Evolutionary conservation across 2,888 invertebrate species (phyloP), one percentile per base, ranked within the genome.

Genomic region (Bimastos eiseni): DNA sequence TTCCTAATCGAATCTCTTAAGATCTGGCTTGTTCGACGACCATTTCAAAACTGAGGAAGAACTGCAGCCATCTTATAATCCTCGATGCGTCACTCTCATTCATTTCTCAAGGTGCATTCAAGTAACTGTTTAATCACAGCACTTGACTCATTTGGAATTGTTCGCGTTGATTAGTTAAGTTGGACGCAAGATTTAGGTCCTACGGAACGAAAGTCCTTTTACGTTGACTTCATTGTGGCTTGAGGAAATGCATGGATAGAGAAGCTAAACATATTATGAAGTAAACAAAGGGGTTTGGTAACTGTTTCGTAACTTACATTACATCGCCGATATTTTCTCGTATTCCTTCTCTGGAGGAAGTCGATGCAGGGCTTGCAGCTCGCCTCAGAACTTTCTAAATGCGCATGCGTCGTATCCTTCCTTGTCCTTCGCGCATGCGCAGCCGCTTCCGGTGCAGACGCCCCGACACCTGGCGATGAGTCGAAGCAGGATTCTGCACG

Each of bases 401-500:
- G n/a, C 86, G 86, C 34, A 37, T 86, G 34, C 34, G 36, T 24
- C 86, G 86, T 36, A 36, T 19, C 36, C 34, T 24, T n/a, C 86
- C 36, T 30, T 36, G 15, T 17, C 37, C 36, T 34, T 34, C 13
- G 34, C 37, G 86, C 86, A 86, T 36, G 86, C 33, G 86, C 86
- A 86, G 33, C 36, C 36, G 86, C 21, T 86, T 34, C 86, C n/a
- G 36, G 86, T 17, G 86, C 86, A 37, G 86, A 34, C 15, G 37
- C 86, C 5, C 24, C 86, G 86, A 37, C 86, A 86, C 36, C 86
- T 37, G 86, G 86, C 86, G 86, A 86, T 5, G 0, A 86, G 36
- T 86, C 86, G 86, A 34, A 86, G 36, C 21, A 86, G 33, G 36
- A 86, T 34, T 37, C 86, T 86, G 86, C 98, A 96, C 93, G 98